phyloP scores from a whole-genome alignment of 2,888 invertebrate species.

The Apodemia zela region DNA sequence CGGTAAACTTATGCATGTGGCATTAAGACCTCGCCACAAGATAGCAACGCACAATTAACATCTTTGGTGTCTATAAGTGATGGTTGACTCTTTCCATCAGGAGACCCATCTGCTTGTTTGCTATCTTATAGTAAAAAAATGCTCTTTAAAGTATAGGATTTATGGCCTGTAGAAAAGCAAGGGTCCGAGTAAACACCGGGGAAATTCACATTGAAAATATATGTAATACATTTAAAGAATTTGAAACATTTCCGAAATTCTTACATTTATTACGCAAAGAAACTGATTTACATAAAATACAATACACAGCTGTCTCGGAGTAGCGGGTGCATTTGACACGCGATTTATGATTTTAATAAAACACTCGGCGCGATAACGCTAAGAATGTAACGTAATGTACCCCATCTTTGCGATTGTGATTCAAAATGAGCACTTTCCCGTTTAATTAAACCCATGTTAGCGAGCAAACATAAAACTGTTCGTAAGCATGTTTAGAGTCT shows the following conservation, averaged over 20 bases:
- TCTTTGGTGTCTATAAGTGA: too few relatives aligned
- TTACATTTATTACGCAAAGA: slow-evolving; percentile 26
- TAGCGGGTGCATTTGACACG: slow-evolving; percentile 73
- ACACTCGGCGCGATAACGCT: slow-evolving; percentile 58
- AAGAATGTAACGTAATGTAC: slow-evolving; percentile 56
- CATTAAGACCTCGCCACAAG: too few relatives aligned
- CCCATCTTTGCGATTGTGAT: slow-evolving; percentile 42
- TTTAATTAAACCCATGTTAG: slow-evolving; percentile 35
- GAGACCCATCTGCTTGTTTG: too few relatives aligned
- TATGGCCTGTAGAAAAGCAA: too few relatives aligned
- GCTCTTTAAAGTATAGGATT: too few relatives aligned
- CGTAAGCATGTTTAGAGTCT: slow-evolving; percentile 19
- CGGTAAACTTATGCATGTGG: too few relatives aligned
- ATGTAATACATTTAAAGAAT: slow-evolving; percentile 5
- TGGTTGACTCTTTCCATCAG: too few relatives aligned
- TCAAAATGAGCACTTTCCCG: slow-evolving; percentile 31
- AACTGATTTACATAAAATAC: slow-evolving; percentile 63
- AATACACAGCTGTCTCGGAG: slow-evolving; percentile 58
- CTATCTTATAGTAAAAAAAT: too few relatives aligned
- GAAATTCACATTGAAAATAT: neutral
- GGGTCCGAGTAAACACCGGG: too few relatives aligned
- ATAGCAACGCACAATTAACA: too few relatives aligned
- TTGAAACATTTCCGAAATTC: slow-evolving; percentile 22
- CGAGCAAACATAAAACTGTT: slow-evolving; percentile 21
- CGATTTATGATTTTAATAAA: slow-evolving; percentile 80